Conservation (phyloP, 1,140 invertebrate species). For the Piezodorus guildinii region DNA sequence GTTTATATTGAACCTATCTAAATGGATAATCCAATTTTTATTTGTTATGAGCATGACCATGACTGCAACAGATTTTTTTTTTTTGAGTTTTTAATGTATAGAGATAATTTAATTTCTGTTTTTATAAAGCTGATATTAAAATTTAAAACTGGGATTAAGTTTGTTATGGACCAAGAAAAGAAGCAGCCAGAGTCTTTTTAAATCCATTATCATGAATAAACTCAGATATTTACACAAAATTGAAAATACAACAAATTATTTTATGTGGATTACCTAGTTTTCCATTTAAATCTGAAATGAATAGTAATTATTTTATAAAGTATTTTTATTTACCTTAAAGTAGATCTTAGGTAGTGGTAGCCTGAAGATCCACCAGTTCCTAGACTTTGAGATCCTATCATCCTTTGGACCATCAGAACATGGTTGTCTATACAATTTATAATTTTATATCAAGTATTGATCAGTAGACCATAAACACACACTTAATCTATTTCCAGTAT, state of each 20-base stretch:
- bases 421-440: conserved; percentile 71
- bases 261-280: background rate
- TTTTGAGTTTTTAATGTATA: no score
- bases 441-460: background rate
- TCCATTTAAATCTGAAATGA: background rate
- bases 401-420: conserved; percentile 95
- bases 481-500: no score
- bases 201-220: background rate
- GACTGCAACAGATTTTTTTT: no score
- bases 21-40: no score
- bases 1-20: no score
- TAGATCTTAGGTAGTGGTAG: conserved; percentile 96
- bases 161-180: background rate
- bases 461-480: no score
- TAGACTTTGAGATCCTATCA: conserved; percentile 93
- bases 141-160: background rate
- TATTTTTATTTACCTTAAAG: conserved; percentile 61
- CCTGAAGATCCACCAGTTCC: conserved; percentile 97
- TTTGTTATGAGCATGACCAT: no score
- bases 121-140: no score
- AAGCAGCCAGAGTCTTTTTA: background rate
- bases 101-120: no score
- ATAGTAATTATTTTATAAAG: background rate
- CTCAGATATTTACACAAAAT: background rate
- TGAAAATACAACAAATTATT: background rate